A percentile compares a stretch with the other conserved stretches of the same genome.
Evolutionary conservation across 1,140 invertebrate genomes (phyloP).

Genomic region (Drosophila kohkoa): DNA sequence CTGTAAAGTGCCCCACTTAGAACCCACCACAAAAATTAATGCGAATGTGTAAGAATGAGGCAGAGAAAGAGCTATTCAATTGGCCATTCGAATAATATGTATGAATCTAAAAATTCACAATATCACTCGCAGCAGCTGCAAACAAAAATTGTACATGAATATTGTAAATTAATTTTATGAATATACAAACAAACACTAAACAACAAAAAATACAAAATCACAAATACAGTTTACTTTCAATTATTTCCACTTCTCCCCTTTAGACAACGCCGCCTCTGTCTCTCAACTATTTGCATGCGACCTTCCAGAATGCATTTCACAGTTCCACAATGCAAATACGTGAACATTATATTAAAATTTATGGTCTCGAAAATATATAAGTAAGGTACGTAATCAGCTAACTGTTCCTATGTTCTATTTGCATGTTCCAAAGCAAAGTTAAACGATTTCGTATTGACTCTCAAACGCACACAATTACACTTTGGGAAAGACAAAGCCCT

Average conservation of each 20-base stretch:
- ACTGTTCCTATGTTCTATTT: conserved; percentile 20
- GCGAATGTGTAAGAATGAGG: too few relatives aligned
- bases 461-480: neutral
- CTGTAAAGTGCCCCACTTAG: too few relatives aligned
- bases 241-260: neutral
- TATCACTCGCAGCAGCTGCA: conserved; percentile 41
- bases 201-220: conserved; percentile 32
- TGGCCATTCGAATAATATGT: conserved; percentile 69
- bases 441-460: neutral
- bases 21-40: conserved; percentile 15
- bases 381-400: conserved; percentile 38
- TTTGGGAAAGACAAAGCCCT: neutral
- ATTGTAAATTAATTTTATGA: conserved; percentile 70
- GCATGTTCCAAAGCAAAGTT: neutral
- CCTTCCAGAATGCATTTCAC: conserved; percentile 55
- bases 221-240: conserved; percentile 15
- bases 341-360: conserved; percentile 55
- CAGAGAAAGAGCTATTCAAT: conserved; percentile 42
- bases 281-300: conserved; percentile 48
- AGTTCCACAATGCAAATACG: conserved; percentile 66
- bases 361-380: conserved; percentile 8
- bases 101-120: conserved; percentile 40
- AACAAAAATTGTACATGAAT: conserved; percentile 48
- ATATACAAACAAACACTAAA: conserved; percentile 51
- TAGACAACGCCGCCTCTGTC: neutral